Evolutionary conservation across 2,888 invertebrate genomes (phyloP), one percentile per base, ranked within the genome.

Genomic region (Podabrus alpinus): DNA sequence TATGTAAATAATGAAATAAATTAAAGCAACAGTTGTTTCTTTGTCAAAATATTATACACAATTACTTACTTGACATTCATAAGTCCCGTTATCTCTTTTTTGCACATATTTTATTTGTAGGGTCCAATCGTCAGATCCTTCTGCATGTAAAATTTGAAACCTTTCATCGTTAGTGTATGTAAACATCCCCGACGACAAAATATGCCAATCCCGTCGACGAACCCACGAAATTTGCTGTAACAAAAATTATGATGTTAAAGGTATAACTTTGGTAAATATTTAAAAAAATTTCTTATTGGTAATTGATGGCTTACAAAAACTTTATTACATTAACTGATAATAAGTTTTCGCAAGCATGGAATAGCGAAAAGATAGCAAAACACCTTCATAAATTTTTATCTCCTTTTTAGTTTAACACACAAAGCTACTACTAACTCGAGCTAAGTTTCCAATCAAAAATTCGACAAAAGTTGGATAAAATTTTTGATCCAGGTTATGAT

Each of bases 51-150:
- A 45, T 45, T 45, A 45, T 45, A 45, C 45, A 45, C 45, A 45
- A 45, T 45, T 60, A 83, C 87, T 89, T 88, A 97, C 96, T 93
- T 97, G 96, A 88, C 96, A 96, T 87, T 96, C 96, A 89, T 97
- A 97, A 78, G 95, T 95, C 82, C 97, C 97, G 86, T 96, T 96
- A 89, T 97, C 97, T 85, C 96, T 90, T 85, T 94, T 95, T 88
- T 97, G 96, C 80, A 97, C 96, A 88, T 95, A 97, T 89, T 97
- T 97, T 88, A 97, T 96, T 89, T 97, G 96, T 81, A 97, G 90
- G 69, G 95, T 96, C 97, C 97, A 97, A 88, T 96, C 96, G 87
- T 97, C 96, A 29, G 95, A 94, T 71, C 95, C 95, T 85, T 97
- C 95, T 79, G 93, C 91, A 88, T 97, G 97, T 79, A 96, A 89